Conservation (phyloP, 2,888 invertebrate genomes). For the Biston betularia region DNA sequence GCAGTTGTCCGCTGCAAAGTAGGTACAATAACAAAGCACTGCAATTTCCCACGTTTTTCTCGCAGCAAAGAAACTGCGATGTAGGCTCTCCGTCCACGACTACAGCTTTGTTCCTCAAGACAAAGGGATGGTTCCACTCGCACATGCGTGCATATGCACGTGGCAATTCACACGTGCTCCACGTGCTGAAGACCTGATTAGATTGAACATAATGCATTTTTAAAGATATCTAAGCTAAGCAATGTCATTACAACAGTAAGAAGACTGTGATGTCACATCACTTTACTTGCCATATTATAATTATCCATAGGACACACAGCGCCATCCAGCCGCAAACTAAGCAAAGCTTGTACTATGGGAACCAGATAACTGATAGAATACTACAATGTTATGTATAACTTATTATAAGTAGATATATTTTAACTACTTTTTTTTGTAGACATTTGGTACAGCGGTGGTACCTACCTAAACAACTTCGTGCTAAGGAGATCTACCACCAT, state of each 20-base stretch:
- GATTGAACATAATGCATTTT: background rate
- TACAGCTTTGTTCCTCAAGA: constrained; percentile 26
- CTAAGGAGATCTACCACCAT: too few species aligned
- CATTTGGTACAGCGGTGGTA: too few species aligned
- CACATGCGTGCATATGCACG: constrained; percentile 12
- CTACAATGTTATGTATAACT: too few species aligned
- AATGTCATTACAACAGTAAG: background rate
- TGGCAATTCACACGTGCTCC: constrained; percentile 3
- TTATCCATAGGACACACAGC: too few species aligned
- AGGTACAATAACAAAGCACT: background rate
- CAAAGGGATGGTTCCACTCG: constrained; percentile 17
- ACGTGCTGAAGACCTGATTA: background rate
- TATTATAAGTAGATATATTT: too few species aligned
- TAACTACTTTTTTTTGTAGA: too few species aligned
- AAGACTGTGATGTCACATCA: background rate
- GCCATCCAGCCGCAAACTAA: too few species aligned
- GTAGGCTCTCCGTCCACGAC: background rate
- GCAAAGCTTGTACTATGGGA: too few species aligned
- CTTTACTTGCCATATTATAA: background rate
- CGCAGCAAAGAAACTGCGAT: background rate
- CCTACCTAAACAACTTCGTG: too few species aligned
- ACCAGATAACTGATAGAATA: too few species aligned
- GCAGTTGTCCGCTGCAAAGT: too few species aligned
- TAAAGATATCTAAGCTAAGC: background rate
- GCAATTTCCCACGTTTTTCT: background rate